Evolutionary conservation across 2,113 vertebrate species (phyloP).

Genomic region (Glaucidium brasilianum): DNA sequence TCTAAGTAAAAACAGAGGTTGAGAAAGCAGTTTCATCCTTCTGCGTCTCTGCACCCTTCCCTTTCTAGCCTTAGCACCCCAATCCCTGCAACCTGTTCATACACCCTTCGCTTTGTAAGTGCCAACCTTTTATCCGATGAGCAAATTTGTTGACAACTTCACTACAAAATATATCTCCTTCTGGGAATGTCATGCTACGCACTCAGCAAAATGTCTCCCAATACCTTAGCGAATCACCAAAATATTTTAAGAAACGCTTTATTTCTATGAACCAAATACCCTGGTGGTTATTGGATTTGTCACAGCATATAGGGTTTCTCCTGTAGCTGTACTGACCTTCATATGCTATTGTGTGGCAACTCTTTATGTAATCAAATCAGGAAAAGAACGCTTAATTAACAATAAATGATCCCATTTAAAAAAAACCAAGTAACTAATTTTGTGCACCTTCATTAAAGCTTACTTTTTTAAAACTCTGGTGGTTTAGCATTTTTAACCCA

Average conservation of each 20-base stretch:
- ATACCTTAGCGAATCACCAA: conserved; percentile 64
- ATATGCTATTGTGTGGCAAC: conserved; percentile 38
- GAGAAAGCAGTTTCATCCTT: background rate
- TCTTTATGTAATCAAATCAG: conserved; percentile 56
- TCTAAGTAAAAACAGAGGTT: background rate
- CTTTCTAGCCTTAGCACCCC: background rate
- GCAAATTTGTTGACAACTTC: background rate
- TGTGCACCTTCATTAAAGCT: background rate
- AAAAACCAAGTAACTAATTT: background rate
- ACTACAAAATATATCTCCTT: background rate
- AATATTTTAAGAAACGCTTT: conserved; percentile 65
- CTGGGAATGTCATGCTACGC: conserved; percentile 9
- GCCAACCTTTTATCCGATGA: background rate
- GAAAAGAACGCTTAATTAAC: conserved; percentile 52
- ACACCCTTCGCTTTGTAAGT: background rate
- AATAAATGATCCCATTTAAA: background rate
- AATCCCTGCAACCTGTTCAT: background rate
- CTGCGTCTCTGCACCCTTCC: background rate
- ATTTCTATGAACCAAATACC: conserved; percentile 63
- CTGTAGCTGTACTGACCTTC: conserved; percentile 53
- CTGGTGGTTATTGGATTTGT: conserved; percentile 73
- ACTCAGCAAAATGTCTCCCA: conserved; percentile 8
- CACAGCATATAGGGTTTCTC: conserved; percentile 73
- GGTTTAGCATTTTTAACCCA: background rate
- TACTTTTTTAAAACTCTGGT: background rate